Evolutionary conservation across 2,888 invertebrate species (phyloP).

Genomic region (Acanthoscelides obtectus): DNA sequence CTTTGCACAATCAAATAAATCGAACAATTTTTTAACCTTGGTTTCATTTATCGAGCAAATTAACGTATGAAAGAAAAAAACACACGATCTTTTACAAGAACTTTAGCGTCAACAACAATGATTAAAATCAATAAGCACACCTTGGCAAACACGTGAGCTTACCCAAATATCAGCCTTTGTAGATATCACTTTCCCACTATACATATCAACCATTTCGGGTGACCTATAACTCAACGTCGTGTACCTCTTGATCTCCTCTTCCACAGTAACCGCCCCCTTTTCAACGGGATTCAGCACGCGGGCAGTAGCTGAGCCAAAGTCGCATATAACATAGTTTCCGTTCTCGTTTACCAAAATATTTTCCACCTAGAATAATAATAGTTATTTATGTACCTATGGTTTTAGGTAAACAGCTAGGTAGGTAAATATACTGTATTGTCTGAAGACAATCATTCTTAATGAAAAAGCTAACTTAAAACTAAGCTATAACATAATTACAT

Average conservation of each 20-base stretch:
- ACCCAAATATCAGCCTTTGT: conserved; percentile 89
- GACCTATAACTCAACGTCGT: conserved; percentile 86
- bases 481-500: no score
- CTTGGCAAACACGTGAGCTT: conserved; percentile 16
- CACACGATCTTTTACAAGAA: no score
- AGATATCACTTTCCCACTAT: conserved; percentile 74
- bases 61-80: no score
- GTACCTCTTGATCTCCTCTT: conserved; percentile 82
- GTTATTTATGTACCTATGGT: not conserved
- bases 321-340: conserved; percentile 83
- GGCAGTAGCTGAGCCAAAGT: conserved; percentile 92
- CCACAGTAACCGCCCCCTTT: conserved; percentile 65
- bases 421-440: no score
- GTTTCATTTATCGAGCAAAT: no score
- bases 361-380: conserved; percentile 60
- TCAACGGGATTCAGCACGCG: conserved; percentile 64
- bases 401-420: no score
- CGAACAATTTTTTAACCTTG: no score
- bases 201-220: conserved; percentile 93
- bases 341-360: conserved; percentile 78
- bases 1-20: no score
- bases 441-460: no score
- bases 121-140: no score
- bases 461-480: no score
- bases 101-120: no score